Conservation (phyloP, 1,140 invertebrate species). For the Camponotus vicinus region DNA sequence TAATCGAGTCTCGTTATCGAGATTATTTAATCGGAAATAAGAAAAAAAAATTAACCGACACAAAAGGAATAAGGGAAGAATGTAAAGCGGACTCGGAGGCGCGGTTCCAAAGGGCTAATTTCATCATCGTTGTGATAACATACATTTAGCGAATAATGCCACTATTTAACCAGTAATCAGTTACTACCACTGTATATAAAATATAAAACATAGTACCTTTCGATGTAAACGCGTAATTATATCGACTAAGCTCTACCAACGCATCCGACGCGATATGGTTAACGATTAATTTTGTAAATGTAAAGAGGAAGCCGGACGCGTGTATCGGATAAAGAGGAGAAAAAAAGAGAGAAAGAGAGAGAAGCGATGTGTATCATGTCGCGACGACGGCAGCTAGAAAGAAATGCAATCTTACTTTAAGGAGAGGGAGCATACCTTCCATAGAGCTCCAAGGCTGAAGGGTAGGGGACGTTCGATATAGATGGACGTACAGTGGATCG, state of each 20-base stretch:
- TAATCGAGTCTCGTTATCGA: constrained; percentile 20
- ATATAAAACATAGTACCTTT: constrained; percentile 78
- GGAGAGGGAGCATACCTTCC: constrained; percentile 17
- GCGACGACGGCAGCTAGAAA: constrained; percentile 42
- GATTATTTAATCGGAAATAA: constrained; percentile 23
- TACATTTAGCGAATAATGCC: constrained; percentile 82
- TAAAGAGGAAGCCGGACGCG: not conserved
- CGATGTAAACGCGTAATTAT: constrained; percentile 82
- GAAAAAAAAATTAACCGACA: not conserved
- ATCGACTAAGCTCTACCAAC: constrained; percentile 70
- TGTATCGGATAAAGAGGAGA: not conserved
- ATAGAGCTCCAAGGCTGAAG: constrained; percentile 46
- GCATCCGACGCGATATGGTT: constrained; percentile 34
- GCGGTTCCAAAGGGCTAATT: constrained; percentile 79
- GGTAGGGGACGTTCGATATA: not conserved
- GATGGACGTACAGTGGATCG: constrained; percentile 62
- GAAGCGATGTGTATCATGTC: constrained; percentile 27
- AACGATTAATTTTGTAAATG: constrained; percentile 72
- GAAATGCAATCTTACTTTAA: constrained; percentile 63
- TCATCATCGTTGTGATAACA: constrained; percentile 86
- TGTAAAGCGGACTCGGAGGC: constrained; percentile 42
- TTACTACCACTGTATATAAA: constrained; percentile 84
- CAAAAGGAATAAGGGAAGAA: constrained; percentile 21
- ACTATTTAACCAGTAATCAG: constrained; percentile 85
- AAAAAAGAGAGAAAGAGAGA: not conserved